Evolutionary conservation across 1,140 invertebrate genomes (phyloP).

Genomic region (Vollenhovia emeryi): DNA sequence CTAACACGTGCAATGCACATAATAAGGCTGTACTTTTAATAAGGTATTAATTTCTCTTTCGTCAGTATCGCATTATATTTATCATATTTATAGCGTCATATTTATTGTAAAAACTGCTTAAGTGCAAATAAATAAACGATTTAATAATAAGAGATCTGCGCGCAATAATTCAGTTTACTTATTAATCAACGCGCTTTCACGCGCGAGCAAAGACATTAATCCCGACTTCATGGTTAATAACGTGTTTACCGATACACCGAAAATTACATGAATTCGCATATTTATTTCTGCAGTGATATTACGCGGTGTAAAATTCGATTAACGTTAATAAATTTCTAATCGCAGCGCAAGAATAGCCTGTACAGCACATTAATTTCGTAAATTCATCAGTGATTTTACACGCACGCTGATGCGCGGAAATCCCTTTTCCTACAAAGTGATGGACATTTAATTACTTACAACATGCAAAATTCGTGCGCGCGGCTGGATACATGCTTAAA

Average conservation of each 20-base stretch:
- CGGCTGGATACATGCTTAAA: neutral
- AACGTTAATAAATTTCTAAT: conserved; percentile 43
- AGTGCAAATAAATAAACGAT: neutral
- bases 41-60: neutral
- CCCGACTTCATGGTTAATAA: conserved; percentile 27
- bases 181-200: neutral
- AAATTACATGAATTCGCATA: neutral
- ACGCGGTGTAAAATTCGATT: neutral
- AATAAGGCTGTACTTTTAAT: neutral
- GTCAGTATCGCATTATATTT: neutral
- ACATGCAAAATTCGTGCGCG: conserved; percentile 17
- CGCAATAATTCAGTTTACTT: neutral
- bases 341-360: neutral
- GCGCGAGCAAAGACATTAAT: conserved; percentile 14
- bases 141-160: conserved; percentile 2
- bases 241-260: conserved; percentile 13
- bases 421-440: neutral
- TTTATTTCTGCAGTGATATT: neutral
- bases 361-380: conserved; percentile 4
- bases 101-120: neutral
- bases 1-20: neutral
- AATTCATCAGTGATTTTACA: conserved; percentile 10
- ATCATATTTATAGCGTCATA: no score
- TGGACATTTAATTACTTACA: conserved; percentile 38
- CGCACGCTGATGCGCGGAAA: neutral